These are phyloP conservation scores for Molanna angustata DNA, from an alignment of 2,888 invertebrate genomes.

Conservation along the genomic window DNA sequence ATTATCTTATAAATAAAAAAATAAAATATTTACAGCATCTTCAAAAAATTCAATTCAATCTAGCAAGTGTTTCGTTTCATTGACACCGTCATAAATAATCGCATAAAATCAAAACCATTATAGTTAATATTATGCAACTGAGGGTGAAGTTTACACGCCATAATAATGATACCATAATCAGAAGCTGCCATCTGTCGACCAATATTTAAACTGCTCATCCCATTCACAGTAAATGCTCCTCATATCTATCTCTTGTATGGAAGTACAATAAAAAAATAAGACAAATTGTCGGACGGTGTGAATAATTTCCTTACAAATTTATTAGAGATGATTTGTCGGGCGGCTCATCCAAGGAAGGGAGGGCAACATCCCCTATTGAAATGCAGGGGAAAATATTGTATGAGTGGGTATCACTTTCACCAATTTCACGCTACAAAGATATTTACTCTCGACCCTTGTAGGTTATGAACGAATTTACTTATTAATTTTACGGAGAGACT, in stretches of 20 bases:
- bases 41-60: too few species aligned
- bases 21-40: too few species aligned
- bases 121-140: background rate
- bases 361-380: constrained; percentile 8
- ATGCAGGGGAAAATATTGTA: constrained; percentile 11
- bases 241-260: background rate
- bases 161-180: constrained; percentile 23
- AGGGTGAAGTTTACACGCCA: constrained; percentile 11
- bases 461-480: constrained; percentile 23
- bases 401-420: constrained; percentile 32
- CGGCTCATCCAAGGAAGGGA: constrained; percentile 12
- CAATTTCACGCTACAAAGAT: constrained; percentile 31
- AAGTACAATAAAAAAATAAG: constrained; percentile 19
- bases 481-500: constrained; percentile 21
- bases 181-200: constrained; percentile 25
- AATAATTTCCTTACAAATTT: constrained; percentile 30
- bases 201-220: constrained; percentile 12
- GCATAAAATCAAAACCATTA: background rate
- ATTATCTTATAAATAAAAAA: too few species aligned
- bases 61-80: too few species aligned
- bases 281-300: constrained; percentile 30
- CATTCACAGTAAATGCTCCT: constrained; percentile 7
- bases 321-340: constrained; percentile 29
- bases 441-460: constrained; percentile 19
- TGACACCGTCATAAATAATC: background rate